phyloP scores from a whole-genome alignment of 2,888 invertebrate species.

The Panzeria rudis region DNA sequence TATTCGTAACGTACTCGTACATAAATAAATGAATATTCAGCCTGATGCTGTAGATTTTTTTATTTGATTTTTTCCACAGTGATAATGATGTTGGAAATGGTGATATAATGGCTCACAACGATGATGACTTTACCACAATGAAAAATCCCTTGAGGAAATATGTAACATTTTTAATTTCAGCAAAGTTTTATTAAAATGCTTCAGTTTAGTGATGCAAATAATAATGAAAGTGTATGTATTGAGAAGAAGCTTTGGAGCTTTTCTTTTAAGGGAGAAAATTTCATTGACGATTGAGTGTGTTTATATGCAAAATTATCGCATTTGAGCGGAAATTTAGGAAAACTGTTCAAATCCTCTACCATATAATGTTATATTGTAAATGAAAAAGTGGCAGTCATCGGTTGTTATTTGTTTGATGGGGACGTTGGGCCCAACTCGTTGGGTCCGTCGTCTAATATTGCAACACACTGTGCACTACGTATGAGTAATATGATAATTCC shows the following conservation, averaged over 20 bases:
- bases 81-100: constrained; percentile 64
- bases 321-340: neutral
- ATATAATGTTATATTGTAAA: no score
- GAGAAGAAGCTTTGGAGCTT: neutral
- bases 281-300: neutral
- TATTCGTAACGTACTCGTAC: constrained; percentile 41
- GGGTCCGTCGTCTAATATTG: no score
- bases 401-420: no score
- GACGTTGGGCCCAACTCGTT: neutral
- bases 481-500: no score
- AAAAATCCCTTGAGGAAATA: constrained; percentile 50
- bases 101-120: constrained; percentile 42
- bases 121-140: constrained; percentile 47
- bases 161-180: neutral
- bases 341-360: no score
- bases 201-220: neutral
- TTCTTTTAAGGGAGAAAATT: neutral
- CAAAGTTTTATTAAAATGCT: neutral
- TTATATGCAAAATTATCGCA: neutral
- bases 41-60: constrained; percentile 43
- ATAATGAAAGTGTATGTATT: neutral
- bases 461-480: no score
- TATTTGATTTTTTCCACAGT: constrained; percentile 19
- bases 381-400: no score
- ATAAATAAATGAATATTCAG: constrained; percentile 66